Base-by-base conservation (phyloP, 2,888 invertebrate species). In the Selenia dentaria region DNA sequence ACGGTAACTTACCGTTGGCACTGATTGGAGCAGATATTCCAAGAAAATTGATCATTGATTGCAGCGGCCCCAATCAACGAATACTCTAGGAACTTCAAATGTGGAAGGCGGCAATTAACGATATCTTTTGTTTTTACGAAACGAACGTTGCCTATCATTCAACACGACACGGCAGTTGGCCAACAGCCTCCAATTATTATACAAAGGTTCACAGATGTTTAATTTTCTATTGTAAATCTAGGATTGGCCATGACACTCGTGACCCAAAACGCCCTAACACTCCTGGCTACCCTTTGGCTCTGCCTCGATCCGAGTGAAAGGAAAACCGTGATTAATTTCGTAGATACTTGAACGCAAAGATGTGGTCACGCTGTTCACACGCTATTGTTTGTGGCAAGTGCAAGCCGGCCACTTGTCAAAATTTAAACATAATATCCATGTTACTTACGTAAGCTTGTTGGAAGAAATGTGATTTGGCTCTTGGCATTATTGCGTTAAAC, bases 291-390 rank as follows among this genome's bases (percentile, higher is more conserved):
- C 83, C 80, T 81, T 81, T 81, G 71, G 68, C 65, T 65, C 71
- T 62, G 67, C 65, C 70, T 65, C 64, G 62, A 57, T 58, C 61
- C 66, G 79, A 85, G 87, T 87, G 87, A 88, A 87, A 87, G 87
- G 85, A 77, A 70, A 72, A 60, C 69, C 55, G 67, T 73, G 76
- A 78, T 79, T 79, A 69, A 70, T 78, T 78, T 69, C 62, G 63
- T 66, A 57, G 61, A 61, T 66, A 64, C 62, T 63, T 66, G 68
- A 64, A 73, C 72, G 16, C 4, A 75, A 75, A 71, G 75, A 74
- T 74, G 70, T 73, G 71, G 75, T 64, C 75, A 72, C 57, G 65
- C 59, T 67, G 69, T 79, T 83, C 81, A 73, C 80, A 82, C 79
- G 79, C 70, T 67, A 76, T 77, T 77, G 75, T 74, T 71, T 66